Conservation (phyloP, 2,888 invertebrate genomes). For the Volucella zonaria region DNA sequence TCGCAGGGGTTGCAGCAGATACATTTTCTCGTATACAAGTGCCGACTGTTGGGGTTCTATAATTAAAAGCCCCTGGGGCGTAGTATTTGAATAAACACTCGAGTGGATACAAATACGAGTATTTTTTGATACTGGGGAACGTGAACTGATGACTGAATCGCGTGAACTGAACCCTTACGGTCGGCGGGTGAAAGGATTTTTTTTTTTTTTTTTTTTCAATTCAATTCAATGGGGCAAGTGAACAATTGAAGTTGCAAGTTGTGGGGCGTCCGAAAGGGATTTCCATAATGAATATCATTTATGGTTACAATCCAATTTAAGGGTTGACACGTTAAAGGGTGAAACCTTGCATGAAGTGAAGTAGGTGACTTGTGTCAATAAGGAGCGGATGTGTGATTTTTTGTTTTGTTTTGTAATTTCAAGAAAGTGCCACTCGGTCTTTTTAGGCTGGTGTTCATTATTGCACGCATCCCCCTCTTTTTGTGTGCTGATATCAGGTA, state of each 20-base stretch:
- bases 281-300: neutral
- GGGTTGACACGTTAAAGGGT: conserved; percentile 15
- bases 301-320: neutral
- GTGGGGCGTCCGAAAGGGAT: neutral
- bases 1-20: conserved; percentile 10
- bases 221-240: conserved; percentile 18
- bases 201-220: neutral
- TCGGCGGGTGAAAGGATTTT: conserved; percentile 6
- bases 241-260: conserved; percentile 21
- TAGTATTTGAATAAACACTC: conserved; percentile 66
- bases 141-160: conserved; percentile 16
- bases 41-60: conserved; percentile 45
- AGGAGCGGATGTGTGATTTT: conserved; percentile 1
- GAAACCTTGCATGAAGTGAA: neutral
- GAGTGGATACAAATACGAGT: conserved; percentile 15
- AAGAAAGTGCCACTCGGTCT: too few species aligned
- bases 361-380: neutral
- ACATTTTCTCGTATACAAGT: conserved; percentile 21
- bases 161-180: conserved; percentile 23
- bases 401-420: neutral
- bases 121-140: conserved; percentile 22
- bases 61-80: conserved; percentile 69
- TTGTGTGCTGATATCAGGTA: neutral
- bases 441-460: too few species aligned
- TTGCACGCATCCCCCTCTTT: neutral